Evolutionary conservation across 2,113 vertebrate species (phyloP).

Genomic region (Choloepus hoffmanni): DNA sequence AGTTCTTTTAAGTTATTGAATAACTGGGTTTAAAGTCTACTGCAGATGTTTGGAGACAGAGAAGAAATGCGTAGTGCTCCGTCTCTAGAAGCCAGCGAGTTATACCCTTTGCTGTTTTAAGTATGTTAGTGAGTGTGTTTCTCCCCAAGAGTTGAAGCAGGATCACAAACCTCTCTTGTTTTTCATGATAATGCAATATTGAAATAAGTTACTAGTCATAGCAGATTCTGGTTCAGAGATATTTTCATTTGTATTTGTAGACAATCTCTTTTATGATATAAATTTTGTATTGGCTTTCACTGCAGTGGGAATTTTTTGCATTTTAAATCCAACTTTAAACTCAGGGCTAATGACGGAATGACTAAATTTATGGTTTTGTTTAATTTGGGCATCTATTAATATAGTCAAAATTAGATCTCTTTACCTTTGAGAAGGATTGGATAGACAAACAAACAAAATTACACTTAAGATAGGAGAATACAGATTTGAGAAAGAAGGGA

Average conservation of each 20-base stretch:
- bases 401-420: neutral
- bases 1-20: slow-evolving; percentile 51
- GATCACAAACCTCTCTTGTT: neutral
- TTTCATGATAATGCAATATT: neutral
- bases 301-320: neutral
- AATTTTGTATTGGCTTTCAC: slow-evolving; percentile 8
- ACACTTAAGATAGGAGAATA: slow-evolving; percentile 46
- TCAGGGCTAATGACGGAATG: slow-evolving; percentile 8
- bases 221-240: neutral
- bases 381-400: neutral
- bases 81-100: rapidly evolving
- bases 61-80: neutral
- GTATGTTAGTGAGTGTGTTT: neutral
- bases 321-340: slow-evolving; percentile 47
- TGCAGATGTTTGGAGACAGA: slow-evolving; percentile 24
- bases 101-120: rapidly evolving
- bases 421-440: neutral
- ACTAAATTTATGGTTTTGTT: neutral
- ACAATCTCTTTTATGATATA: neutral
- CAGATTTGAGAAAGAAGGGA: neutral
- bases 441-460: slow-evolving; percentile 46
- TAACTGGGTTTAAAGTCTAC: neutral
- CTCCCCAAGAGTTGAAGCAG: neutral
- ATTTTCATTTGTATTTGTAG: slow-evolving; percentile 32
- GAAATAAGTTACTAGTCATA: neutral